Evolutionary conservation across 2,113 vertebrate genomes (phyloP), one percentile per base, ranked within the genome.

Genomic region (Plecturocebus donacophilus): DNA sequence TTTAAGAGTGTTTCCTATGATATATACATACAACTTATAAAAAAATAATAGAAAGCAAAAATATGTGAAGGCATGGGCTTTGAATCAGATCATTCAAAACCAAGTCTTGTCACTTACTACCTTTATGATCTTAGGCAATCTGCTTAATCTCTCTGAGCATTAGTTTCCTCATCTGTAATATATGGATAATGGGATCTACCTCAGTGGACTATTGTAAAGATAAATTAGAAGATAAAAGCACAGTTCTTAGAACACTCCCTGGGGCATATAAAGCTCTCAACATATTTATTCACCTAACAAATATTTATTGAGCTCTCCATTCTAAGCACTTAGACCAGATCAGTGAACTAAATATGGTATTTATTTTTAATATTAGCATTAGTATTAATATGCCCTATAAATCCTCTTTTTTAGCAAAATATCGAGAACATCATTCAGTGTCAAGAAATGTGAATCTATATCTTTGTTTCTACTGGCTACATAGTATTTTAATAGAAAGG

Each of bases 221-320:
- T 73, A 96, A 89, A 79, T 86, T 38, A 87, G 30, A 85, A 90
- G 86, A 92, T 54, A 89, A 13, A 93, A 77, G 16, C 79, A 84
- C 8, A 79, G 30, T 91, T 86, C 66, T 96, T 89, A 93, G 58
- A 58, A 93, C 21, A 92, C 87, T 83, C 8, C 11, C 20, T 84
- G 47, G 14, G 40, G 19, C 68, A 87, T 66, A 76, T 19, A 85
- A 92, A 95, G 8, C 16, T 58, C 30, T 90, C 38, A 73, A 68
- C 30, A 73, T 42, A 70, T 58, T 49, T 58, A 93, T 93, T 73
- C 17, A 68, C 68, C n/a, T 19, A 92, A 75, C 35, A 91, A 64
- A 68, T 75, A 23, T 90, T 92, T 95, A 95, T 90, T 82, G 14
- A 91, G 47, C 79, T 85, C 17, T 90, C 75, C 27, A 2, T 84